Evolutionary conservation across 2,888 invertebrate genomes (phyloP).

Genomic region (Heteropelma amictum): DNA sequence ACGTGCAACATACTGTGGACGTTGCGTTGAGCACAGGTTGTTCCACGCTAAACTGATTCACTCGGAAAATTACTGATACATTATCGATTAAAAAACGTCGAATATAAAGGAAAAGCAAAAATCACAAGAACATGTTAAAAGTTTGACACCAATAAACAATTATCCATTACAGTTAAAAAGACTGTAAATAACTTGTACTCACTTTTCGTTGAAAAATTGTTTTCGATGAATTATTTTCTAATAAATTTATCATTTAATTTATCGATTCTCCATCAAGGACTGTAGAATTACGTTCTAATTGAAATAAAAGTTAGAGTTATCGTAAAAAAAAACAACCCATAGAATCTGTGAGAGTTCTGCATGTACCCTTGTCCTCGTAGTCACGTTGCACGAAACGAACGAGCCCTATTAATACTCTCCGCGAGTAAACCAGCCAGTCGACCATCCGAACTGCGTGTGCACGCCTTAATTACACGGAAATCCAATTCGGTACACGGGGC

Average conservation of each 20-base stretch:
- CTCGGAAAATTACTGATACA: not conserved
- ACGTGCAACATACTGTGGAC: constrained; percentile 21
- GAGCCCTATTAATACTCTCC: constrained; percentile 52
- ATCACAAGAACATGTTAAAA: too few relatives aligned
- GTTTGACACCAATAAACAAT: too few relatives aligned
- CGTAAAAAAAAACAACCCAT: not conserved
- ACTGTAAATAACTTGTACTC: too few relatives aligned
- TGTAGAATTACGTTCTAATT: too few relatives aligned
- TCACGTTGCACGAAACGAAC: constrained; percentile 39
- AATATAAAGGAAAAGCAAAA: not conserved
- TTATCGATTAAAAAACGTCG: not conserved
- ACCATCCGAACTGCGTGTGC: constrained; percentile 41
- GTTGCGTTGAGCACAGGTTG: constrained; percentile 1
- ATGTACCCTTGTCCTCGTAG: constrained; percentile 22
- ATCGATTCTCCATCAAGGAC: too few relatives aligned
- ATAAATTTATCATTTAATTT: too few relatives aligned
- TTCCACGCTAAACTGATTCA: not conserved
- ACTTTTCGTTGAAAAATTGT: too few relatives aligned
- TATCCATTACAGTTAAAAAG: too few relatives aligned
- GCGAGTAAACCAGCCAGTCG: constrained; percentile 41
- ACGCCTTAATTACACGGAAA: constrained; percentile 57
- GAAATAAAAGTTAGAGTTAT: too few relatives aligned
- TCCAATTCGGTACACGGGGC: constrained; percentile 50
- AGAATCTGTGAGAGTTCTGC: not conserved
- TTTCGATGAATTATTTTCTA: too few relatives aligned